These are phyloP conservation scores for Hippopotamyrus pictus DNA, from an alignment of 2,797 vertebrate genomes.

Conservation along the genomic window DNA sequence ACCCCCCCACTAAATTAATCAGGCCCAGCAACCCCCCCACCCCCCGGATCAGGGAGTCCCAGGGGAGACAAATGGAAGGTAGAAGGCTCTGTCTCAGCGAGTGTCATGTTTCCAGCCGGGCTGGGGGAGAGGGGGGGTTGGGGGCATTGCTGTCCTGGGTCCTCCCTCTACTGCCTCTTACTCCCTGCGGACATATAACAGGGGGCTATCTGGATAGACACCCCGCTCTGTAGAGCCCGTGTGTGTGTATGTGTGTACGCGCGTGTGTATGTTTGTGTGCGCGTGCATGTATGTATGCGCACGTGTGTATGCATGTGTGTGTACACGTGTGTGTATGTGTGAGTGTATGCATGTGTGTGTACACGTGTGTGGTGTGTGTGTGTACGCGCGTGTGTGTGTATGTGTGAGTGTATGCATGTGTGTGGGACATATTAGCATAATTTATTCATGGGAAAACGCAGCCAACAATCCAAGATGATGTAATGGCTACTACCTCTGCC, in stretches of 20 bases:
- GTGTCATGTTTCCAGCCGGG: neutral
- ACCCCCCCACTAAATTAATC: neutral
- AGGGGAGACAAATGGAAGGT: neutral
- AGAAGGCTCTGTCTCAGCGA: neutral
- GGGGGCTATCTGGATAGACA: neutral
- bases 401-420: too few relatives aligned
- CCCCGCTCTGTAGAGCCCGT: neutral
- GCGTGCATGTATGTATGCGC: too few relatives aligned
- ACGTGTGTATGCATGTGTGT: neutral
- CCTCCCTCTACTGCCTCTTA: neutral
- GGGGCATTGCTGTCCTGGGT: neutral
- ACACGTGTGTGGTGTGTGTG: neutral
- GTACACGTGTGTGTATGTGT: neutral
- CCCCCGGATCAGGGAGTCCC: neutral
- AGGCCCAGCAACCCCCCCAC: neutral
- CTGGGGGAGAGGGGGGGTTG: neutral
- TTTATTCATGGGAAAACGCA: constrained; percentile 10
- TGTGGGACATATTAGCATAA: neutral
- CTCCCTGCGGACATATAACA: neutral
- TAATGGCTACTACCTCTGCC: neutral
- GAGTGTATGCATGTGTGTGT: neutral
- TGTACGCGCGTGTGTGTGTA: too few relatives aligned
- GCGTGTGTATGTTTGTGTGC: neutral
- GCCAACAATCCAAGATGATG: neutral
- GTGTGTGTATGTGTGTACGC: neutral